Percentiles rank a stretch among this genome's conserved stretches.
These are phyloP conservation scores for Tetraodon nigroviridis DNA, from an alignment of 2,113 vertebrate genomes.

Conservation along the genomic window DNA sequence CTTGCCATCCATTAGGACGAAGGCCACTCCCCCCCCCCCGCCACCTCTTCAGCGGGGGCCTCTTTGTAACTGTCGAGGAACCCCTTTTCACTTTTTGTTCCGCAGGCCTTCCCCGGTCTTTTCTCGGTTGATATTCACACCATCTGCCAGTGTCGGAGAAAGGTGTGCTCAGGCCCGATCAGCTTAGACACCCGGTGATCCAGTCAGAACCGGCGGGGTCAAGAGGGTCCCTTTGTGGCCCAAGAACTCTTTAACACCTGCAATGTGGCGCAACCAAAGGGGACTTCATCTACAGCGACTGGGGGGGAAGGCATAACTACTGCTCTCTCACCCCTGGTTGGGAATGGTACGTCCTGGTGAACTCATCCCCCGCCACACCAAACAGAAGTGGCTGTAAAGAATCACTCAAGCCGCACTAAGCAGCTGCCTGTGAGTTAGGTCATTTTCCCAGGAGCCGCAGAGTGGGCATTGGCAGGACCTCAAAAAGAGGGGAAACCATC, in stretches of 20 bases:
- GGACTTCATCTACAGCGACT: conserved; percentile 34
- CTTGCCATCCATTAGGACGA: conserved; percentile 68
- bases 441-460: conserved; percentile 99
- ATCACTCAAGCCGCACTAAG: conserved; percentile 99
- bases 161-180: conserved; percentile 67
- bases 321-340: conserved; percentile 63
- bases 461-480: conserved; percentile 97
- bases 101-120: conserved; percentile 84
- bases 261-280: conserved; percentile 37
- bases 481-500: conserved; percentile 96
- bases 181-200: conserved; percentile 38
- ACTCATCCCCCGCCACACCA: conserved; percentile 42
- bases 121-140: conserved; percentile 86
- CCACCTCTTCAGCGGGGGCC: conserved; percentile 57
- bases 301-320: conserved; percentile 20
- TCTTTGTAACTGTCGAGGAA: conserved; percentile 82
- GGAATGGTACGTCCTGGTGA: conserved; percentile 79
- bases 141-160: conserved; percentile 83
- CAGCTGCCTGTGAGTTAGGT: conserved; percentile 97
- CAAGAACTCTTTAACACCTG: conserved; percentile 48
- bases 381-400: conserved; percentile 89
- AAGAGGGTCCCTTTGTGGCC: conserved; percentile 25
- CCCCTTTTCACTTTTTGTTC: conserved; percentile 92
- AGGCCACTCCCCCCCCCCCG: conserved; percentile 53
- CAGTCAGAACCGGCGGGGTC: conserved; percentile 33